A percentile compares a stretch with the other conserved stretches of the same genome.
Evolutionary conservation across 2,888 invertebrate genomes (phyloP).

Genomic region (Ceramica pisi): DNA sequence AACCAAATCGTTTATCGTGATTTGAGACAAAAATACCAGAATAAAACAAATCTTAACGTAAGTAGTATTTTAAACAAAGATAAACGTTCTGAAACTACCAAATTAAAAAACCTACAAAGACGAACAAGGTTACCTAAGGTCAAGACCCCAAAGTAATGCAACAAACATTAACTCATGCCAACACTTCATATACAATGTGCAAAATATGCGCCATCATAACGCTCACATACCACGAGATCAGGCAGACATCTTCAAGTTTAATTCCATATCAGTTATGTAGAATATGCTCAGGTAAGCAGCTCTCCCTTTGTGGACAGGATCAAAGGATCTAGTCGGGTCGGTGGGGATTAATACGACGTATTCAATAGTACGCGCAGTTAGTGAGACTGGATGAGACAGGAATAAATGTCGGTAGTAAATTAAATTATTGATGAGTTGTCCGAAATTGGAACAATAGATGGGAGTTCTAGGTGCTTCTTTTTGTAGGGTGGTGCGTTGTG

Average conservation of each 20-base stretch:
- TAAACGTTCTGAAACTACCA: background rate
- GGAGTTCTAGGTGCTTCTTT: background rate
- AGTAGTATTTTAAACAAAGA: background rate
- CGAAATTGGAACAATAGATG: background rate
- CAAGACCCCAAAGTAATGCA: constrained; percentile 3
- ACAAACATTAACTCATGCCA: background rate
- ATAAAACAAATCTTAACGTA: background rate
- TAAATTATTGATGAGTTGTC: background rate
- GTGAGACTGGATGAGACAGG: constrained; percentile 43
- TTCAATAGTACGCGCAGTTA: constrained; percentile 57
- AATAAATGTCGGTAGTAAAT: background rate
- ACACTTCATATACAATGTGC: constrained; percentile 18
- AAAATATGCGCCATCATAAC: constrained; percentile 32
- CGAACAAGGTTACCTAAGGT: constrained; percentile 5
- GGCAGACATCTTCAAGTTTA: constrained; percentile 58
- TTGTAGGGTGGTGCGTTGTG: background rate
- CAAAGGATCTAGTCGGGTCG: constrained; percentile 66
- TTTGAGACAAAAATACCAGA: background rate
- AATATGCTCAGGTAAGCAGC: constrained; percentile 62
- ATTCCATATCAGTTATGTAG: constrained; percentile 66
- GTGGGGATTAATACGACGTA: constrained; percentile 64
- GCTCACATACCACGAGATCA: constrained; percentile 33
- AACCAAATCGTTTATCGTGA: too few relatives aligned
- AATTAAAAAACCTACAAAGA: too few relatives aligned
- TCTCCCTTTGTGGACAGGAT: constrained; percentile 68